Base-by-base conservation (phyloP, 2,113 vertebrate species). In the Leiothrix lutea region DNA sequence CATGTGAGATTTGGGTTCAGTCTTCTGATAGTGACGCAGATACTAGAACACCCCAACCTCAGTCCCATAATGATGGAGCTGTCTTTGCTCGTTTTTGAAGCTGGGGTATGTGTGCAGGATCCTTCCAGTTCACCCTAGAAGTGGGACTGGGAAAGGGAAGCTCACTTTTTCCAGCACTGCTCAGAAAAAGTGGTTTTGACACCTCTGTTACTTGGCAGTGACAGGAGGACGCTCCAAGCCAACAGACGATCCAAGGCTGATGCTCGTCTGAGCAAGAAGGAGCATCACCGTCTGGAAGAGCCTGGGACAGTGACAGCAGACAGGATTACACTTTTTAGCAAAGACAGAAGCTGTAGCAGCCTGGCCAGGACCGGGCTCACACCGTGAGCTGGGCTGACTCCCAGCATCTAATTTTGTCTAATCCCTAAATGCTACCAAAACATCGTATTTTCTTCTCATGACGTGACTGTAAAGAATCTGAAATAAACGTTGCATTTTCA, bases 361-460 rank as follows among this genome's bases (percentile, higher is more conserved):
- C 35, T 19, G 67, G 62, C 74, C 71, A 83, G 71, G 33, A 42
- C 82, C 14, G 23, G 17, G 28, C 38, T 93, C 25, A 62, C 57
- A 36, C 28, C 33, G 70, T 29, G 57, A 82, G 36, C 54, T 66
- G 75, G n/a, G 67, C 75, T 90, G 51, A 54, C 29, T 92, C 80
- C 54, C 91, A 93, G 60, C 38, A 51, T 24, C 58, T 83, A n/a
- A 80, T 88, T 88, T 93, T 73, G 56, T 38, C 79, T 86, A 58
- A 95, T 94, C 33, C 72, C 21, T 86, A 86, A 94, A 66, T 42
- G 60, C 80, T 88, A 90, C 71, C 47, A 70, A 90, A 90, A 86
- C 33, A 80, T 18, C 3, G 7, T 28, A 2, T 67, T 48, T 64
- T 85, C 54, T 82, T 83, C 80, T 58, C 35, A 8, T 7, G 35